Conservation (phyloP, 1,140 invertebrate genomes). For the Panonychus citri region DNA sequence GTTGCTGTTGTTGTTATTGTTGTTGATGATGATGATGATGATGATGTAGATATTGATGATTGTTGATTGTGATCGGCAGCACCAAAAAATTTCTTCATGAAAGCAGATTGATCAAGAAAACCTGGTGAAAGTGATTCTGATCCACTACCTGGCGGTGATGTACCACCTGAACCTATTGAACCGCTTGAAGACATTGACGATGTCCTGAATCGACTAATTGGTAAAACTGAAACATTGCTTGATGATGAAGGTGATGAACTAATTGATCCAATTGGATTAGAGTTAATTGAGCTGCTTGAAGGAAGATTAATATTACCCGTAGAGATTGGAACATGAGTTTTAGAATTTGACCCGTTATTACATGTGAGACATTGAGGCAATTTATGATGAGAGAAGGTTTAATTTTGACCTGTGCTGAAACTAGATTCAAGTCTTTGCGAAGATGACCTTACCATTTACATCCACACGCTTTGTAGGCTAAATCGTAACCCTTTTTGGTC, state of each 20-base stretch:
- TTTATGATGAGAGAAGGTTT: constrained; percentile 30
- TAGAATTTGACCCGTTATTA: not conserved
- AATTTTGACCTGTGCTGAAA: constrained; percentile 33
- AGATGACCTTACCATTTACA: constrained; percentile 53
- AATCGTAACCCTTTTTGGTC: constrained; percentile 90
- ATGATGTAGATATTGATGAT: not conserved
- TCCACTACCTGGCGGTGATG: not conserved
- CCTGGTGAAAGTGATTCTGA: constrained; percentile 1
- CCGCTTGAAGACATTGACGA: constrained; percentile 18
- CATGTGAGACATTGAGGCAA: constrained; percentile 2
- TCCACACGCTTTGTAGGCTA: constrained; percentile 65
- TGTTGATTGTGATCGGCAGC: not conserved
- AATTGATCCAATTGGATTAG: not conserved
- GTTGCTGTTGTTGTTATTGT: no score
- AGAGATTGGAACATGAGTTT: not conserved
- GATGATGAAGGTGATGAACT: no score
- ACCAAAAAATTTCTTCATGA: not conserved
- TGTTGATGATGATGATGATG: no score
- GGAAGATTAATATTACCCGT: constrained; percentile 8
- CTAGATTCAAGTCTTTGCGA: constrained; percentile 83
- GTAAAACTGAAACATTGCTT: constrained; percentile 1
- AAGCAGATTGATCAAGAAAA: not conserved
- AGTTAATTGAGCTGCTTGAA: not conserved
- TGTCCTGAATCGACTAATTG: constrained; percentile 13
- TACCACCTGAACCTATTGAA: constrained; percentile 4